Base-by-base conservation (phyloP, 92 coral and sea anemone species). In the Chrysogorgia sp. region DNA sequence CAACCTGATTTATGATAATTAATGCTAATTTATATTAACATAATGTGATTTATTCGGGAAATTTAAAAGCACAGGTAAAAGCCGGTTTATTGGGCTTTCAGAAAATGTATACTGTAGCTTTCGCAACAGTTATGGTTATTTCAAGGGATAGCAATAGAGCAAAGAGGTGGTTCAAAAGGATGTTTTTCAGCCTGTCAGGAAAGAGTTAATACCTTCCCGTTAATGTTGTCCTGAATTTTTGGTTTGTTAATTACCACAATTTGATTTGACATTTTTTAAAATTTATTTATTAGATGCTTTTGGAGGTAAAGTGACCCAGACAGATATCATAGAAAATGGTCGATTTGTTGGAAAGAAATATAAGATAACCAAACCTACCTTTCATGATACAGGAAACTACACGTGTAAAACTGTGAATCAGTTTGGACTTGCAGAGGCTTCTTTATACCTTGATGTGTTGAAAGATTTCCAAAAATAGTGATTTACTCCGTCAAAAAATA, bases 251-350 rank as follows among this genome's bases (percentile, higher is more conserved):
- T 15, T 2, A 49, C 13, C 57, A 49, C 17, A 15, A 7, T 57
- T 57, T 22, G 1, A 57, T 14, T 29, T 21, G 10, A 57, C 10
- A 15, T 10, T 0, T 60, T 7, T 60, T 15, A 22, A 60, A 23
- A 22, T 3, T 34, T 64, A 6, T 0, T 40, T 32, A 34, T 45
- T 49, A 71, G 77, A 71, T 56, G 77, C 29, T 22, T 48, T 49
- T 71, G 77, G 77, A 52, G 79, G 79, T 48, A 53, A 34, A 20
- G 79, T 72, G 34, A 30, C 52, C 20, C 65, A 72, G 59, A 72
- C 34, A 12, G 50, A 32, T 55, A 37, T 72, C 19, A 30, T 50
- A 22, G n/a, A 29, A 34, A 29, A 72, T 72, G 65, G 79, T 1
- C 20, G 37, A 30, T 52, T 53, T 0, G 35, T 41, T 49, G 79